A percentile compares a stretch with the other conserved stretches of the same genome.
Conservation (phyloP, 2,888 invertebrate genomes). For the Agonopterix alstromeriana region DNA sequence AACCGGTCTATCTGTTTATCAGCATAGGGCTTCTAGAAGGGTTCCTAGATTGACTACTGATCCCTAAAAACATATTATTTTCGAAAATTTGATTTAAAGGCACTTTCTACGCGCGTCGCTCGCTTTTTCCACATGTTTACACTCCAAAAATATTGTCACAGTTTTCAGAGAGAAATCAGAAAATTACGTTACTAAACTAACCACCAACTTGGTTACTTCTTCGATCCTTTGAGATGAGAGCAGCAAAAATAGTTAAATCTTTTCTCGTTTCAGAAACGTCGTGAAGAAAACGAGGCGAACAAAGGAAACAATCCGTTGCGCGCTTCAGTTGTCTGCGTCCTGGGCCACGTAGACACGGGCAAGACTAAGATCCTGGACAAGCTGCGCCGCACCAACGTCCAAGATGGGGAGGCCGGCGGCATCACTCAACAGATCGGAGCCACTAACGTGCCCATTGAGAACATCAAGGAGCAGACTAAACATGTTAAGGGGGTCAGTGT, state of each 20-base stretch:
- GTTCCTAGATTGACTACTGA: too few relatives aligned
- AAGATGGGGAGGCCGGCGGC: constrained; percentile 98
- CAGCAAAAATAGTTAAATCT: not conserved
- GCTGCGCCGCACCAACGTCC: constrained; percentile 91
- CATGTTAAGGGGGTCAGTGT: constrained; percentile 91
- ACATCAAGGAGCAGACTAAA: constrained; percentile 95
- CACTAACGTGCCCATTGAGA: constrained; percentile 97
- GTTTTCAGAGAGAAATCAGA: not conserved
- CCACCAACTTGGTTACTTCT: not conserved
- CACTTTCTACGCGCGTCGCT: too few relatives aligned
- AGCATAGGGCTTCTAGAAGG: too few relatives aligned
- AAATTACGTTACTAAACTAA: not conserved
- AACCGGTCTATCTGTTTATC: too few relatives aligned
- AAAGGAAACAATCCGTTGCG: constrained; percentile 79
- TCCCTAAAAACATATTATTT: too few relatives aligned
- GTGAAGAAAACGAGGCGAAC: constrained; percentile 66
- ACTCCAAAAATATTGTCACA: too few relatives aligned
- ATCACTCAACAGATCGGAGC: constrained; percentile 99
- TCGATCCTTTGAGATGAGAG: not conserved
- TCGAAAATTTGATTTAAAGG: too few relatives aligned
- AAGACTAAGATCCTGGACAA: constrained; percentile 99
- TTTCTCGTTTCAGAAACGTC: constrained; percentile 49
- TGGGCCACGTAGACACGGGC: constrained; percentile 99
- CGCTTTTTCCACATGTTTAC: too few relatives aligned
- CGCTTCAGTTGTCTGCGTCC: constrained; percentile 97